Percentiles rank a stretch among this genome's conserved stretches.
Conservation (phyloP, 2,888 invertebrate species). For the Meta bourneti region DNA sequence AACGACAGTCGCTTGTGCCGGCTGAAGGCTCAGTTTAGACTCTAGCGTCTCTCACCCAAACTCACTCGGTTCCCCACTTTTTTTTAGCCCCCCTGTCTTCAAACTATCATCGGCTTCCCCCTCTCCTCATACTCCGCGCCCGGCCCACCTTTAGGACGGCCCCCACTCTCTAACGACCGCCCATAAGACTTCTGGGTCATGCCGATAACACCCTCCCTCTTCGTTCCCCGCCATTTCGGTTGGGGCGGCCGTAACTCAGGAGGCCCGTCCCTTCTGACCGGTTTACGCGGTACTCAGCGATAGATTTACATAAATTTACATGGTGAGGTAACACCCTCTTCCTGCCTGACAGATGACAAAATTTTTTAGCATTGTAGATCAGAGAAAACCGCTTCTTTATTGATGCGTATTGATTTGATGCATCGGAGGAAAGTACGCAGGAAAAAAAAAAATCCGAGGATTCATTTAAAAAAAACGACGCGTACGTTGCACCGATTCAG, state of each 20-base stretch:
- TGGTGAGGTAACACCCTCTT: slow-evolving; percentile 56
- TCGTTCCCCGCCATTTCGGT: not conserved
- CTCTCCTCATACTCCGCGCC: slow-evolving; percentile 40
- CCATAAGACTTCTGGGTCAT: slow-evolving; percentile 5
- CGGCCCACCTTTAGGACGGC: slow-evolving; percentile 41
- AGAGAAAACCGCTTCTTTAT: slow-evolving; percentile 19
- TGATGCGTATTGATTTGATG: slow-evolving; percentile 53
- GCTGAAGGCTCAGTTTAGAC: slow-evolving; percentile 65
- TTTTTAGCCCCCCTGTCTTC: slow-evolving; percentile 61
- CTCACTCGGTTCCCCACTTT: slow-evolving; percentile 69
- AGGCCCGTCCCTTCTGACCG: slow-evolving; percentile 41
- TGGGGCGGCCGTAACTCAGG: slow-evolving; percentile 19
- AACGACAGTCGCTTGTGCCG: slow-evolving; percentile 55
- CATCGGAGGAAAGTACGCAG: slow-evolving; percentile 18
- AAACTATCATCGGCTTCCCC: slow-evolving; percentile 71
- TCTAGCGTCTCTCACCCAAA: slow-evolving; percentile 69
- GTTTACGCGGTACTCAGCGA: slow-evolving; percentile 39
- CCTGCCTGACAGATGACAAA: slow-evolving; percentile 69
- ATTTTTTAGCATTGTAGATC: slow-evolving; percentile 54
- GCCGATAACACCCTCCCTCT: slow-evolving; percentile 9
- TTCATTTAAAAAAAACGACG: not conserved
- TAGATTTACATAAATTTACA: slow-evolving; percentile 77
- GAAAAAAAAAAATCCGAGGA: not conserved
- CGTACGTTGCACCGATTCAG: not conserved
- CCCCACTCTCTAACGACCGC: slow-evolving; percentile 51